Percentiles rank a stretch among this genome's conserved stretches.
phyloP scores from a whole-genome alignment of 2,113 vertebrate species.

The Maccullochella peelii region DNA sequence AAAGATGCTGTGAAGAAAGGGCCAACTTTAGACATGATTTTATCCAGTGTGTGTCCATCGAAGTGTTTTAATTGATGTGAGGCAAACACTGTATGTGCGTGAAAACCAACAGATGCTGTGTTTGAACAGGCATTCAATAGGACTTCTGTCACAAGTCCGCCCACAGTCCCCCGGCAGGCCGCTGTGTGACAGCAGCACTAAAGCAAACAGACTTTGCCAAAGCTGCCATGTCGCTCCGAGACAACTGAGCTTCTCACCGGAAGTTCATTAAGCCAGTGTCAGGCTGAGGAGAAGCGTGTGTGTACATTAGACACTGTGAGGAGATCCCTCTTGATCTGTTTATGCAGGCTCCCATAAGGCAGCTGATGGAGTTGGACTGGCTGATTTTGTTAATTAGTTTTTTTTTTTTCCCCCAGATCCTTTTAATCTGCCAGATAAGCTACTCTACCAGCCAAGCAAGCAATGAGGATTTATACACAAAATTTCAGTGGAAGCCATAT shows the following conservation, averaged over 20 bases:
- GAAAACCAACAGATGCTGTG: constrained; percentile 21
- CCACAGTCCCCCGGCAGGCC: background rate
- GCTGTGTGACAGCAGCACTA: constrained; percentile 35
- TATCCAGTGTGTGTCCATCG: background rate
- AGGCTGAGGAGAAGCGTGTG: constrained; percentile 2
- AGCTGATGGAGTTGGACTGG: constrained; percentile 27
- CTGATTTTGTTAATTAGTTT: constrained; percentile 38
- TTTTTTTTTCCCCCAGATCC: constrained; percentile 15
- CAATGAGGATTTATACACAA: constrained; percentile 33
- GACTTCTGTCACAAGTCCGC: constrained; percentile 23
- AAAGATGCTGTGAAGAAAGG: constrained; percentile 25
- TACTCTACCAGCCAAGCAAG: constrained; percentile 1
- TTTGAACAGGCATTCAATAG: constrained; percentile 32
- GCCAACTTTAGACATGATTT: constrained; percentile 18
- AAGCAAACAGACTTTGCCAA: constrained; percentile 59
- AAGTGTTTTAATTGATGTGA: constrained; percentile 1
- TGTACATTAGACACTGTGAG: constrained; percentile 6
- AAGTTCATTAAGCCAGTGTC: constrained; percentile 48
- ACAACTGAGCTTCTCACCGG: constrained; percentile 45
- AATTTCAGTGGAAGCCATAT: constrained; percentile 3
- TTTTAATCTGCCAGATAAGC: constrained; percentile 48
- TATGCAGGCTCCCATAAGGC: constrained; percentile 25
- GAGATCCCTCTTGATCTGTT: constrained; percentile 45
- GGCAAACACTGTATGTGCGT: background rate
- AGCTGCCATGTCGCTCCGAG: constrained; percentile 23